Evolutionary conservation across 2,113 vertebrate genomes (phyloP).

Genomic region (Clarias macrocephalus): DNA sequence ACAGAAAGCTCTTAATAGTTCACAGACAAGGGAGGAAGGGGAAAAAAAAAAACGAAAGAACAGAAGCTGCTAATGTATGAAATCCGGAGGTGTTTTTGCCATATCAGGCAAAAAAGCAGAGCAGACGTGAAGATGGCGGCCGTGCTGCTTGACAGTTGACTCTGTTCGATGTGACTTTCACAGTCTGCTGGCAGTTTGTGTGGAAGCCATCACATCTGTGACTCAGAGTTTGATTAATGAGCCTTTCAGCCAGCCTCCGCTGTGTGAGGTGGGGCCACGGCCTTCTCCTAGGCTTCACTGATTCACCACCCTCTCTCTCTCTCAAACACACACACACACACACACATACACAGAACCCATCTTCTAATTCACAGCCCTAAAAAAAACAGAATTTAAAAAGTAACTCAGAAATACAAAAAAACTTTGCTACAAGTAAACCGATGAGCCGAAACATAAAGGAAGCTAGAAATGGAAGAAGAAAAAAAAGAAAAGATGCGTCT

Average conservation of each 20-base stretch:
- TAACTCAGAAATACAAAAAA: conserved; percentile 21
- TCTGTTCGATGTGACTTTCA: conserved; percentile 96
- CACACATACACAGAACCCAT: conserved; percentile 18
- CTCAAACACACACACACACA: conserved; percentile 57
- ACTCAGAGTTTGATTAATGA: conserved; percentile 96
- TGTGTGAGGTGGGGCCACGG: conserved; percentile 86
- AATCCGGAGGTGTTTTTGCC: conserved; percentile 23
- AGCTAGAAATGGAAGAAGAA: conserved; percentile 33
- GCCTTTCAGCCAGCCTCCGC: conserved; percentile 88
- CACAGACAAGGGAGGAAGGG: conserved; percentile 10
- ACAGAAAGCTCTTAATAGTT: conserved; percentile 24
- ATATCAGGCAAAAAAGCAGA: conserved; percentile 42
- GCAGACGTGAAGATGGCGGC: conserved; percentile 58
- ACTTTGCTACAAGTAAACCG: conserved; percentile 20
- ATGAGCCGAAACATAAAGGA: neutral
- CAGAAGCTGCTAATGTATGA: conserved; percentile 37
- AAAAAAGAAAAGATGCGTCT: conserved; percentile 49
- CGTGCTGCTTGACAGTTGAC: conserved; percentile 80
- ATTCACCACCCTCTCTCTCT: conserved; percentile 72
- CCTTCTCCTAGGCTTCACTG: conserved; percentile 90
- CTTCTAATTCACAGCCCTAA: conserved; percentile 64
- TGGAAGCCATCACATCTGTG: conserved; percentile 97
- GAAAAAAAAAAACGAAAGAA: conserved; percentile 42
- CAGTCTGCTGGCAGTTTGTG: conserved; percentile 92
- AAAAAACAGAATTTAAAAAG: conserved; percentile 53